Percentiles rank a stretch among this genome's conserved stretches.
These are phyloP conservation scores for Tinamus major DNA, from an alignment of 2,797 vertebrate species.

Conservation along the genomic window DNA sequence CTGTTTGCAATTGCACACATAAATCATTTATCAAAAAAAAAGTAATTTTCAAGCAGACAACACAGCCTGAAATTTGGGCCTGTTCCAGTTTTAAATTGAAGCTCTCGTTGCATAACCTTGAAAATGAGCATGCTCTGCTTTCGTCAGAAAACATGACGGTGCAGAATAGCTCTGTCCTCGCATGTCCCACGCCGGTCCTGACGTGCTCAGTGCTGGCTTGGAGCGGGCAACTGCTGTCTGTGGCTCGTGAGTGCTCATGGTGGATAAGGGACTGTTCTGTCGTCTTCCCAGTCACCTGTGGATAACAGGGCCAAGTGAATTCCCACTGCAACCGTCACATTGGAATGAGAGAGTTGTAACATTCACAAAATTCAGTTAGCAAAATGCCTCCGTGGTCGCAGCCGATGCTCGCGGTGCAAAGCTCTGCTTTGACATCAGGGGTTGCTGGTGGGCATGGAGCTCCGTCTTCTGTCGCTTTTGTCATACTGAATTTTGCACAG, in stretches of 20 bases:
- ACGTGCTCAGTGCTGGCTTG: neutral
- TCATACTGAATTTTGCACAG: neutral
- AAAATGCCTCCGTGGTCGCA: neutral
- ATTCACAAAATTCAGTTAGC: neutral
- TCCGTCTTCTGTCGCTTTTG: too few species aligned
- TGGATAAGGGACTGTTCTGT: neutral
- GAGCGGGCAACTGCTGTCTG: neutral
- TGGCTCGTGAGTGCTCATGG: too few species aligned
- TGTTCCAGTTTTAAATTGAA: neutral
- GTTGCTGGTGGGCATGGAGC: too few species aligned
- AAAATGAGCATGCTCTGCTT: accelerated
- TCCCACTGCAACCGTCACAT: neutral
- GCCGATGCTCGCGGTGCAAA: neutral
- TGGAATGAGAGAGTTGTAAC: neutral
- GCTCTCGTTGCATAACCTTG: neutral
- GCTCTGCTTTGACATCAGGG: neutral
- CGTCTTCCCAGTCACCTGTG: neutral
- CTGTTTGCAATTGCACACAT: neutral
- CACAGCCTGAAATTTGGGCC: neutral
- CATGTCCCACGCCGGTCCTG: accelerated
- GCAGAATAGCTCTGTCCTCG: neutral
- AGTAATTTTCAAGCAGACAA: neutral
- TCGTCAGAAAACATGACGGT: accelerated
- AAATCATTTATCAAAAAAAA: neutral
- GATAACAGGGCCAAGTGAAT: neutral